Evolutionary conservation across 2,888 invertebrate genomes (phyloP), one percentile per base, ranked within the genome.

Genomic region (Blera fallax): DNA sequence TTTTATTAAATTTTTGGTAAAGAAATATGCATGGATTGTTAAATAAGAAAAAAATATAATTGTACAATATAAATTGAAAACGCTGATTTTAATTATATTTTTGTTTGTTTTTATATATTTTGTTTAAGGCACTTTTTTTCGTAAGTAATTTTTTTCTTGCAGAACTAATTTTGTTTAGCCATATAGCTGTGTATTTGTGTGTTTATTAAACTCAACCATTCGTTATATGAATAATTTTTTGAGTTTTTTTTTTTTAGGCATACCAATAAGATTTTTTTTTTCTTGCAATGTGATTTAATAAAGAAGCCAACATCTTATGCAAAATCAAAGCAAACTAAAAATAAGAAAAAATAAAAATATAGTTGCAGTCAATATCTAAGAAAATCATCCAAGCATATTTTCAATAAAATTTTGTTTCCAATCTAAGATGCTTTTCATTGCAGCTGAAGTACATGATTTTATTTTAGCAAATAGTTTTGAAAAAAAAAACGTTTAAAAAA

Each of bases 291-390:
- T 84, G 69, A 70, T 65, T 80, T 67, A 62, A 72, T 65, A 80
- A 80, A 85, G 85, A 85, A 85, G 85, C 85, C 85, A 85, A 80
- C 80, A 85, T 81, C 85, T 85, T 85, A 77, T 81, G 85, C 85
- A 85, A 77, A 76, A 50, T 48, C 6, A 65, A 79, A 72, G 56
- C 56, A 56, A 80, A 78, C 14, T 27, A 40, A 52, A 67, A 67
- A 34, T n/a, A 24, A 54, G 56, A 45, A 73, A 54, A 40, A 40
- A 56, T 29, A 34, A 27, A 54, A 48, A 45, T n/a, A 58, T 18
- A 21, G 10, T 62, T 76, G 76, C 76, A 77, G 40, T 76, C 40
- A 79, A 62, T 29, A 62, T 24, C 34, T 16, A 48, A 48, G n/a
- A 50, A 56, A 16, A 50, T 43, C 14, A 54, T 79, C 70, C 58